phyloP scores from a whole-genome alignment of 2,888 invertebrate species.

The Anodontia alba region DNA sequence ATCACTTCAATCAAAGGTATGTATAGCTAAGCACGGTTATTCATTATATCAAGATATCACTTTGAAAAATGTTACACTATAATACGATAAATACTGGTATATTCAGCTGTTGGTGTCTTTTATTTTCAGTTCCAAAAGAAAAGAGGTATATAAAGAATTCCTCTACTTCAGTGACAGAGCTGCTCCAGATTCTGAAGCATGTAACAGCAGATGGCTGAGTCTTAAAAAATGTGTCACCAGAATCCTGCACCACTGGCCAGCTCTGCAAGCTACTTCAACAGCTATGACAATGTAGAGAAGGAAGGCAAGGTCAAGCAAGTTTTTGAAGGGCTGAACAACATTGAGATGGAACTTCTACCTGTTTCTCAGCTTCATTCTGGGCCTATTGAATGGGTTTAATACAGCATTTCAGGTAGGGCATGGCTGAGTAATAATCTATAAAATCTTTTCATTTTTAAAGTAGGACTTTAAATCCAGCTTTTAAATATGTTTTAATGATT shows the following conservation, averaged over 20 bases:
- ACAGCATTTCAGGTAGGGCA: constrained; percentile 18
- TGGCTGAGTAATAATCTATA: not conserved
- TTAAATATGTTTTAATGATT: not conserved
- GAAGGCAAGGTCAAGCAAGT: constrained; percentile 21
- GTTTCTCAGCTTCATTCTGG: constrained; percentile 21
- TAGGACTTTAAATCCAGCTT: not conserved
- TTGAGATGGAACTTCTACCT: constrained; percentile 26
- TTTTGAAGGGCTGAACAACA: not conserved
- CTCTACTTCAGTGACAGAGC: constrained; percentile 27
- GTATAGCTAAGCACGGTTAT: too few relatives aligned
- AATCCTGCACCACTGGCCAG: constrained; percentile 34
- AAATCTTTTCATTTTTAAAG: not conserved
- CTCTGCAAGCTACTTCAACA: constrained; percentile 27
- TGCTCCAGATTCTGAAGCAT: constrained; percentile 37
- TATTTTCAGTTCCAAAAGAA: constrained; percentile 30
- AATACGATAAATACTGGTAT: not conserved
- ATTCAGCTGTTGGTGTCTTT: too few relatives aligned
- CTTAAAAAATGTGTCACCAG: constrained; percentile 11
- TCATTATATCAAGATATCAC: too few relatives aligned
- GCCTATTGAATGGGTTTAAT: constrained; percentile 25
- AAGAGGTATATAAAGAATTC: constrained; percentile 26
- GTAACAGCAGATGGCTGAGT: constrained; percentile 31
- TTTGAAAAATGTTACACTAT: not conserved
- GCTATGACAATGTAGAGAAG: constrained; percentile 34
- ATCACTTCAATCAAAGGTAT: too few relatives aligned